phyloP scores from a whole-genome alignment of 2,797 vertebrate species.

The Spea hammondii region DNA sequence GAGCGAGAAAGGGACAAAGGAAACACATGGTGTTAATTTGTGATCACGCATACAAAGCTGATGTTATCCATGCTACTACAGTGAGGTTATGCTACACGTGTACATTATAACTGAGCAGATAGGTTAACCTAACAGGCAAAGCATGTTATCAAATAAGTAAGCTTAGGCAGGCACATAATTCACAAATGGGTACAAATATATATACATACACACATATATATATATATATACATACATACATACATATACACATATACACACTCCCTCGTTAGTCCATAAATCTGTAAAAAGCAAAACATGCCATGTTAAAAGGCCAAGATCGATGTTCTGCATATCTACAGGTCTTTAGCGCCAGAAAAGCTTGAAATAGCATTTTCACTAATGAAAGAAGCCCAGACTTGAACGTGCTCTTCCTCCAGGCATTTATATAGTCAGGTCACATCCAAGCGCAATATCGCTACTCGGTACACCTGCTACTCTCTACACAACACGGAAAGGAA shows the following conservation, averaged over 20 bases:
- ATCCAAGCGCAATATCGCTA: not conserved
- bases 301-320: constrained; percentile 24
- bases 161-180: too few relatives aligned
- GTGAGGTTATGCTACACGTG: constrained; percentile 12
- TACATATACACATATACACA: too few relatives aligned
- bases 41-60: constrained; percentile 55
- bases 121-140: constrained; percentile 23
- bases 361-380: constrained; percentile 24
- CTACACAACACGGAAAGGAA: too few relatives aligned
- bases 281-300: too few relatives aligned
- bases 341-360: constrained; percentile 27
- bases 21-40: constrained; percentile 67
- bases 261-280: too few relatives aligned
- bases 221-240: too few relatives aligned
- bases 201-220: too few relatives aligned
- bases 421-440: not conserved
- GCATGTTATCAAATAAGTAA: not conserved
- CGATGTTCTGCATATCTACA: constrained; percentile 22
- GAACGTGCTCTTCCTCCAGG: not conserved
- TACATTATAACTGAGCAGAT: constrained; percentile 1
- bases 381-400: constrained; percentile 17
- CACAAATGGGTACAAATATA: too few relatives aligned
- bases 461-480: too few relatives aligned
- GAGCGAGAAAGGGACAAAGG: constrained; percentile 66
- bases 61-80: constrained; percentile 1